Percentiles rank a stretch among this genome's conserved stretches.
Evolutionary conservation across 2,113 vertebrate species (phyloP).

Genomic region (Petrocephalus zakoni): DNA sequence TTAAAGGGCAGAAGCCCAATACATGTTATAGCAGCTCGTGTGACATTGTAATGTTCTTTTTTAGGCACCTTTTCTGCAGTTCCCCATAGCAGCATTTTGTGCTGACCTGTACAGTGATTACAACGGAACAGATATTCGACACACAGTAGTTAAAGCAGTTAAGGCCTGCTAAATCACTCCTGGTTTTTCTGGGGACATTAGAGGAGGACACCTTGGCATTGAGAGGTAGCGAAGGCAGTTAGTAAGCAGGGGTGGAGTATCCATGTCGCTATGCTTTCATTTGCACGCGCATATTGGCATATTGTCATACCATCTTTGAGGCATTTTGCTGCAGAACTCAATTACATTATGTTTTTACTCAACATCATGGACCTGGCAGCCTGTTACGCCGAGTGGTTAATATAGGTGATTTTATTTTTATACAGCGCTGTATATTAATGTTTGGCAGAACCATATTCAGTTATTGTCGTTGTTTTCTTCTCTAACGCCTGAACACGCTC

Average conservation of each 20-base stretch:
- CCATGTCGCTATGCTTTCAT: not conserved
- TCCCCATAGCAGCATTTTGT: not conserved
- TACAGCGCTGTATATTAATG: not conserved
- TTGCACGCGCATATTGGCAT: not conserved
- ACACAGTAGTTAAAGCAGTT: not conserved
- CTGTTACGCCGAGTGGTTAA: not conserved
- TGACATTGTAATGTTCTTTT: not conserved
- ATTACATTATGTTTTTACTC: not conserved
- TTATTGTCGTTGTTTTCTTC: not conserved
- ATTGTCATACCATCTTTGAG: not conserved
- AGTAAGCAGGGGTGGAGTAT: not conserved
- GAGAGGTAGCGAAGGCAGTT: not conserved
- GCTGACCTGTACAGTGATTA: not conserved
- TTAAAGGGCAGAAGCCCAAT: not conserved
- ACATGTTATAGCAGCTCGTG: not conserved
- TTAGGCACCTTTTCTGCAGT: not conserved
- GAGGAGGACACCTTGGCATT: not conserved
- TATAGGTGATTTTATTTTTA: not conserved
- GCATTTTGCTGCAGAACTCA: not conserved
- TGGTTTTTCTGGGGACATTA: not conserved
- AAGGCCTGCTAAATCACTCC: not conserved
- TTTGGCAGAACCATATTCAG: not conserved
- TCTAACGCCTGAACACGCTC: not conserved
- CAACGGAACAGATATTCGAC: not conserved
- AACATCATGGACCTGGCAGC: not conserved